Evolutionary conservation across 2,113 vertebrate genomes (phyloP).

Genomic region (Cricetomys ansorgei): DNA sequence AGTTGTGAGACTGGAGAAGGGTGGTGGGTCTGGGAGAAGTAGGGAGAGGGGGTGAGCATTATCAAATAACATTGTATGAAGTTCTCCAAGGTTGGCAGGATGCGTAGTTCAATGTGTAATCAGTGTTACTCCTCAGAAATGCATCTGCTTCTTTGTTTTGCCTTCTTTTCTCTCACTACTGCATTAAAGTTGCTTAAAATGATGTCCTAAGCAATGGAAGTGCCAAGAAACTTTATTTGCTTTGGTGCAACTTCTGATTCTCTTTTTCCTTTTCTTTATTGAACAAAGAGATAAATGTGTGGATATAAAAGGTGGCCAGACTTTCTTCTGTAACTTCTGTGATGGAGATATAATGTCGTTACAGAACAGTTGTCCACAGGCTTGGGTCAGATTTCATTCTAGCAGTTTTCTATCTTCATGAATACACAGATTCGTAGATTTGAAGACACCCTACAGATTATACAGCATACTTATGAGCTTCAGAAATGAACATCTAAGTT

Average conservation of each 20-base stretch:
- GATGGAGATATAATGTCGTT: background rate
- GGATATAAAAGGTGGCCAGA: too few relatives aligned
- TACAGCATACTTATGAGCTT: background rate
- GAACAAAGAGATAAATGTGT: background rate
- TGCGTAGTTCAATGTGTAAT: background rate
- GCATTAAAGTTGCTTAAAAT: background rate
- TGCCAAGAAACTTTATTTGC: background rate
- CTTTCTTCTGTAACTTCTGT: background rate
- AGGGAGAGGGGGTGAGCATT: background rate
- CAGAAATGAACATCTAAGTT: background rate
- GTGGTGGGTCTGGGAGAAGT: background rate
- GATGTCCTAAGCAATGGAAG: background rate
- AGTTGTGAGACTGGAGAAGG: background rate
- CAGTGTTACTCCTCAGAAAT: background rate
- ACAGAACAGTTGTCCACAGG: background rate
- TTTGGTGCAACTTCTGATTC: background rate
- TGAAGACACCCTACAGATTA: background rate
- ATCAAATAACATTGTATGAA: background rate
- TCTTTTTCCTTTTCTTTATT: background rate
- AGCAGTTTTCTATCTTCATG: background rate
- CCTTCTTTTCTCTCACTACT: background rate
- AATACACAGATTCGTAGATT: background rate
- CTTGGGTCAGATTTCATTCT: background rate
- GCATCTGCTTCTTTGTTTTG: background rate
- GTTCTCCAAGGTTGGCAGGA: background rate